Base-by-base conservation (phyloP, 2,797 vertebrate species). In the Chiloscyllium punctatum region DNA sequence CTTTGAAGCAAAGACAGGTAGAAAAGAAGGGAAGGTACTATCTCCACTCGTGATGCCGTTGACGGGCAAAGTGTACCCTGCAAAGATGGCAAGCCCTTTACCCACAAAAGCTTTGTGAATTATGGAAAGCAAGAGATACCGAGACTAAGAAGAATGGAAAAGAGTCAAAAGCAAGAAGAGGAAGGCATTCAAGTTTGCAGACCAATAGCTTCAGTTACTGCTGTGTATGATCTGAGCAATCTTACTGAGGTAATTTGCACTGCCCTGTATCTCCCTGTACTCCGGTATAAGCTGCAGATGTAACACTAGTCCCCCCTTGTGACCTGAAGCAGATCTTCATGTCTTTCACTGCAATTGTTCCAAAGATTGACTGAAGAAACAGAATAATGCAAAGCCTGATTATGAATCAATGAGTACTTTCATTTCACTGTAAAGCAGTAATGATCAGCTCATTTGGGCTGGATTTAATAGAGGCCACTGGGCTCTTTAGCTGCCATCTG, bases 351-450 rank as follows among this genome's bases (percentile, higher is more conserved):
- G 53, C 91, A 62, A 91, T 91, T 57, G 21, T 69, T 69, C n/a
- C 62, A 92, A 92, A 92, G 90, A 66, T 92, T 42, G n/a, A 92
- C 25, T 92, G 90, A n/a, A 23, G 37, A 92, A 69, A 69, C 62
- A 42, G 90, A n/a, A 62, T 37, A 37, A 92, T 18, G 11, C 69
- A 62, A 92, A 92, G 90, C 62, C 90, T 69, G 37, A 92, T 68
- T 68, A 68, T 69, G 62, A 25, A 69, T 69, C n/a, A 42, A 69
- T 42, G 42, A 37, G n/a, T 37, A 68, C n/a, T 2, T 69, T 92
- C 66, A 92, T 66, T 37, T 92, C 66, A 27, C 18, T 25, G 66
- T 42, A 84, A 84, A 69, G n/a, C 66, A 69, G 48, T 42, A 69
- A 69, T 25, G 66, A 69, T 69, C 69, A 18, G 4, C n/a, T 68